Evolutionary conservation across 2,888 invertebrate genomes (phyloP).

Genomic region (Ptilodon capucinus): DNA sequence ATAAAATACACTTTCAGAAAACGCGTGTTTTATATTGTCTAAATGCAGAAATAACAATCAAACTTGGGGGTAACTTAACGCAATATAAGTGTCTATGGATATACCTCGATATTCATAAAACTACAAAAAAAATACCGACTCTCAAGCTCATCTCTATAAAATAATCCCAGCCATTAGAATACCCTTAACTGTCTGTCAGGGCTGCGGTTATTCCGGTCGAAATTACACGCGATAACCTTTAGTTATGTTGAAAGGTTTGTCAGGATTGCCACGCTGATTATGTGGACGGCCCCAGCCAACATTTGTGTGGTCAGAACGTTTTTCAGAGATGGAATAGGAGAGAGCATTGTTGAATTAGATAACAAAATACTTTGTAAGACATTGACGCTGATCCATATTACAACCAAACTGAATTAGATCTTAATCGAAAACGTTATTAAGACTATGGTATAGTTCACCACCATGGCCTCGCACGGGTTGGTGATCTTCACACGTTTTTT

Average conservation of each 20-base stretch:
- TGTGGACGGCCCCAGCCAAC: constrained; percentile 4
- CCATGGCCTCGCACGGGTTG: too few relatives aligned
- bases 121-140: not conserved
- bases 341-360: constrained; percentile 9
- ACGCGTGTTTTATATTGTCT: too few relatives aligned
- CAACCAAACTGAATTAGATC: too few relatives aligned
- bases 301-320: constrained; percentile 23
- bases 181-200: constrained; percentile 16
- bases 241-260: constrained; percentile 30
- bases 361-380: constrained; percentile 1
- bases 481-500: too few relatives aligned
- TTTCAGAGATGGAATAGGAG: constrained; percentile 19
- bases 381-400: too few relatives aligned
- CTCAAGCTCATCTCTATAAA: constrained; percentile 19
- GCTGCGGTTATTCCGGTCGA: constrained; percentile 26
- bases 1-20: too few relatives aligned
- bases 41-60: too few relatives aligned
- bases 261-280: constrained; percentile 23
- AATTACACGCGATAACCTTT: constrained; percentile 42
- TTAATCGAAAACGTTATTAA: too few relatives aligned
- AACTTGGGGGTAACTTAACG: too few relatives aligned
- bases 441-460: too few relatives aligned
- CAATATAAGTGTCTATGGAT: too few relatives aligned
- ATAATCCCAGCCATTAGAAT: constrained; percentile 46
- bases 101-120: not conserved